Evolutionary conservation across 2,888 invertebrate genomes (phyloP).

Genomic region (Plagodis dolabraria): DNA sequence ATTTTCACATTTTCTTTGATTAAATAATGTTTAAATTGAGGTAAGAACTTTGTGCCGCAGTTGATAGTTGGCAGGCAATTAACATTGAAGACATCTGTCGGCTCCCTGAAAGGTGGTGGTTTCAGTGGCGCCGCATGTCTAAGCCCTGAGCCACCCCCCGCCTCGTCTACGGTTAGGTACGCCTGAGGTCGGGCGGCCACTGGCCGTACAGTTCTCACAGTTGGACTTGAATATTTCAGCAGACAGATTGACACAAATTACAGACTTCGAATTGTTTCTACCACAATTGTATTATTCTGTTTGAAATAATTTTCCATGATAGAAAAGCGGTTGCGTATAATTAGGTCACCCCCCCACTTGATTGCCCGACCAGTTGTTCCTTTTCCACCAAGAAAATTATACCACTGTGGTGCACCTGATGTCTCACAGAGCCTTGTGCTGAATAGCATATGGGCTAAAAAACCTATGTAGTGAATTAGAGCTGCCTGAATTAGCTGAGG

Average conservation of each 20-base stretch:
- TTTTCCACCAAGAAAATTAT: slow-evolving; percentile 58
- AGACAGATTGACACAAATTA: slow-evolving; percentile 69
- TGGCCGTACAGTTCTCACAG: slow-evolving; percentile 63
- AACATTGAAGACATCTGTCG: slow-evolving; percentile 57
- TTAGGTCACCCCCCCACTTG: slow-evolving; percentile 63
- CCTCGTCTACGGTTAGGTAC: slow-evolving; percentile 33
- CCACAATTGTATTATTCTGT: slow-evolving; percentile 57
- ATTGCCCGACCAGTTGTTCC: slow-evolving; percentile 55
- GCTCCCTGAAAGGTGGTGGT: slow-evolving; percentile 49
- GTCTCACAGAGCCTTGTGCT: slow-evolving; percentile 32
- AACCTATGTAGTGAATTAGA: background rate
- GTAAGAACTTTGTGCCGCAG: slow-evolving; percentile 11
- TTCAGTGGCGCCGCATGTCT: slow-evolving; percentile 35
- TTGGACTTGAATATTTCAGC: slow-evolving; percentile 74
- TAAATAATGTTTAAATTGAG: slow-evolving; percentile 15
- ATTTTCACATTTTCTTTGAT: slow-evolving; percentile 15
- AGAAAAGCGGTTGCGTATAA: slow-evolving; percentile 51
- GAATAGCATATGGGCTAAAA: slow-evolving; percentile 7
- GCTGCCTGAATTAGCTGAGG: no score
- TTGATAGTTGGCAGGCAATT: slow-evolving; percentile 32
- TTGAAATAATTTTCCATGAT: slow-evolving; percentile 58
- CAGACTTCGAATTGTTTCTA: slow-evolving; percentile 60
- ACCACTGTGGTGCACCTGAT: slow-evolving; percentile 42
- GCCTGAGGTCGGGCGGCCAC: slow-evolving; percentile 47
- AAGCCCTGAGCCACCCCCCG: slow-evolving; percentile 37